phyloP scores from a whole-genome alignment of 2,113 vertebrate genomes.

The cat (Felis catus) region F.catus_Fca126_mat1.0 CM031414.1:16809501-16810000 shows the following conservation, averaged over 20 bases:
- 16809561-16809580: background rate
- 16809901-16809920: background rate
- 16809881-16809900: background rate
- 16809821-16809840: background rate
- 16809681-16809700: background rate
- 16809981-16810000: background rate
- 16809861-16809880: background rate
- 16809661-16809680: background rate
- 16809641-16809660: background rate
- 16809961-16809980: background rate
- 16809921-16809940: conserved; percentile 22
- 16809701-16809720: background rate
- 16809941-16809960: background rate
- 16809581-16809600: background rate
- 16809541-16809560: background rate
- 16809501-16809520: background rate
- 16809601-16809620: background rate
- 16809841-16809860: background rate
- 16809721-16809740: background rate
- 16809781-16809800: too few relatives aligned
- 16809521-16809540: background rate
- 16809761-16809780: background rate
- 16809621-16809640: background rate
- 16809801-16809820: background rate
- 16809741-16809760: background rate